Evolutionary conservation across 2,797 vertebrate species (phyloP), one percentile per base, ranked within the genome.

Genomic region (Sebastes steindachneri): DNA sequence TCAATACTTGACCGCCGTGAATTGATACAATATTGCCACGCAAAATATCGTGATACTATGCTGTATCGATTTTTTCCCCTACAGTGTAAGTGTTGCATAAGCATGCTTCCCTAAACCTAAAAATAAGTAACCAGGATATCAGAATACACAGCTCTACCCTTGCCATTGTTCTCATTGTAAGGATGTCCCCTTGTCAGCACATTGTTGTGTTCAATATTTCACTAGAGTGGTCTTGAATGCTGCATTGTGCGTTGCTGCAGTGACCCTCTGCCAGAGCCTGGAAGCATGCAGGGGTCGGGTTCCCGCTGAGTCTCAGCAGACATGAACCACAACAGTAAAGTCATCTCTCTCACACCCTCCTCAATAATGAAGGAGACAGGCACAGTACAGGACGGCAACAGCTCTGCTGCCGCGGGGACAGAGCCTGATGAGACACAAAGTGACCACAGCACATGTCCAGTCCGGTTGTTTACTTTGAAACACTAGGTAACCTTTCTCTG

Each of bases 301-400:
- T 92, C 83, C 82, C 7, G 72, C 85, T 88, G 83, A 92, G 77
- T 65, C 77, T 90, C 60, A 80, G 85, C 83, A 77, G 79, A 91
- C 83, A 81, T 35, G 37, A 82, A 72, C 62, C 73, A 19, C 73
- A 65, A 62, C 28, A 80, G 68, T 69, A 73, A 87, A 86, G 84
- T 82, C 86, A 85, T 71, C 79, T 68, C 59, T 84, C 75, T 79
- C 59, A 86, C 73, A 83, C 25, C 77, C 76, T 77, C 59, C 64
- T 92, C 83, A 90, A 91, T 91, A 88, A 93, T 90, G 77, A 87
- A 89, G 77, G 66, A 84, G 73, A 83, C 75, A 68, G 76, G 60
- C 60, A 64, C 70, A 75, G 80, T 21, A 73, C 62, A 87, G 71
- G 79, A 89, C 73, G 64, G 77, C 35, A 26, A 68, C 58, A 48